phyloP scores from a whole-genome alignment of 1,140 invertebrate species.

The Zaprionus lachaisei region DNA sequence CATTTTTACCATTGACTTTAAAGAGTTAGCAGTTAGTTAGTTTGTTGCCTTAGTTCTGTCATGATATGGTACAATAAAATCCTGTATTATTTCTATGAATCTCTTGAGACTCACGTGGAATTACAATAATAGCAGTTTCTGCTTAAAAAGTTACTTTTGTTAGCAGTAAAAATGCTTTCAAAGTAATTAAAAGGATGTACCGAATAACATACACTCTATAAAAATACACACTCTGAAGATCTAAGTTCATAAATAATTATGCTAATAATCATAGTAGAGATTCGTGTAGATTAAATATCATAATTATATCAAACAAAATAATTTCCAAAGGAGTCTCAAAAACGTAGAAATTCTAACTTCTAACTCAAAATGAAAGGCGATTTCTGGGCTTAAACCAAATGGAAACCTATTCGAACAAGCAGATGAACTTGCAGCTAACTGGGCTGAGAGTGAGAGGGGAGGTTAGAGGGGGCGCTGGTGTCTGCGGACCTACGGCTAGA shows the following conservation, averaged over 20 bases:
- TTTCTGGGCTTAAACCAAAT: neutral
- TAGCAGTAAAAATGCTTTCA: slow-evolving; percentile 1
- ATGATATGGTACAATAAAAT: neutral
- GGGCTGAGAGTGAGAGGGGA: neutral
- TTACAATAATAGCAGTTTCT: neutral
- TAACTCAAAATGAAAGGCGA: neutral
- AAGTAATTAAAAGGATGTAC: neutral
- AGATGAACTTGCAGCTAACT: slow-evolving; percentile 10
- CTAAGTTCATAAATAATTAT: too few species aligned
- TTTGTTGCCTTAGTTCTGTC: neutral
- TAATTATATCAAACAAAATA: too few species aligned
- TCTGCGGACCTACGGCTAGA: neutral
- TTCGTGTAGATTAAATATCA: too few species aligned
- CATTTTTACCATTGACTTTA: too few species aligned
- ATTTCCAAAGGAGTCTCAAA: too few species aligned
- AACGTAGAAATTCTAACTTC: neutral
- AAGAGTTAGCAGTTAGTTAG: too few species aligned
- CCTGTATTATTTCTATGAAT: neutral
- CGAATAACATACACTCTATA: neutral
- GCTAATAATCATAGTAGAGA: too few species aligned
- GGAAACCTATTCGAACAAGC: slow-evolving; percentile 9
- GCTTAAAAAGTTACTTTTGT: neutral
- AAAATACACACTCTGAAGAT: neutral
- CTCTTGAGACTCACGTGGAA: neutral
- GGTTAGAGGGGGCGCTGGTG: neutral